phyloP scores from a whole-genome alignment of 1,140 invertebrate genomes.

The Neodiprion lecontei region DNA sequence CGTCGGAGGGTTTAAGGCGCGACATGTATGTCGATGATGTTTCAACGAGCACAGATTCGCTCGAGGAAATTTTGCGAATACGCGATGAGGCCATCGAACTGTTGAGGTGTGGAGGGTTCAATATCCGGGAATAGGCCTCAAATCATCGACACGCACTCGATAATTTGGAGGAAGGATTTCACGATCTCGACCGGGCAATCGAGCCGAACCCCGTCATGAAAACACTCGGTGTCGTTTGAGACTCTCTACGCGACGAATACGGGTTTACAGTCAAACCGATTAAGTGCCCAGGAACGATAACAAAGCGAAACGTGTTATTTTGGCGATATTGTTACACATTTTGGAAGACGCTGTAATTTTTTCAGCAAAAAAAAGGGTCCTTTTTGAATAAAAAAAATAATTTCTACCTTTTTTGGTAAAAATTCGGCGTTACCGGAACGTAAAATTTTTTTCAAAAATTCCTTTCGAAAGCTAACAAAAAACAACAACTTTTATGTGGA shows the following conservation, averaged over 20 bases:
- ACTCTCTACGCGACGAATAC: conserved; percentile 7
- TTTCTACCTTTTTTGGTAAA: too few species aligned
- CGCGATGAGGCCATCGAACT: conserved; percentile 16
- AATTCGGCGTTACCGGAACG: too few species aligned
- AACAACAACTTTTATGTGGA: too few species aligned
- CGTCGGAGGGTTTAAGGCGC: not conserved
- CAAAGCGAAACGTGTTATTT: conserved; percentile 6
- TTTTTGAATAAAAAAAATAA: too few species aligned
- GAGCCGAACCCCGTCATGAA: not conserved
- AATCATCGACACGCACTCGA: conserved; percentile 19
- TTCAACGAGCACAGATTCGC: conserved; percentile 14
- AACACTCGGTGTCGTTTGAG: not conserved
- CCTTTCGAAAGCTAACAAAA: too few species aligned
- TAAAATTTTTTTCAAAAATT: too few species aligned
- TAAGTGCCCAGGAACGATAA: not conserved
- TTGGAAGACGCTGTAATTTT: too few species aligned
- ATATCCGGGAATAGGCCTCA: conserved; percentile 24
- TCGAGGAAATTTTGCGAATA: conserved; percentile 16
- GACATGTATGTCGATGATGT: not conserved
- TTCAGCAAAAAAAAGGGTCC: too few species aligned
- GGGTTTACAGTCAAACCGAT: conserved; percentile 11
- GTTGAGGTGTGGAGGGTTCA: conserved; percentile 19
- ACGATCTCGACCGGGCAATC: not conserved
- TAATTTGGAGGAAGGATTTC: not conserved
- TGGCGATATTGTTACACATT: too few species aligned